A percentile compares a stretch with the other conserved stretches of the same genome.
Evolutionary conservation across 2,797 vertebrate species (phyloP).

Genomic region (Threskiornis aethiopicus): DNA sequence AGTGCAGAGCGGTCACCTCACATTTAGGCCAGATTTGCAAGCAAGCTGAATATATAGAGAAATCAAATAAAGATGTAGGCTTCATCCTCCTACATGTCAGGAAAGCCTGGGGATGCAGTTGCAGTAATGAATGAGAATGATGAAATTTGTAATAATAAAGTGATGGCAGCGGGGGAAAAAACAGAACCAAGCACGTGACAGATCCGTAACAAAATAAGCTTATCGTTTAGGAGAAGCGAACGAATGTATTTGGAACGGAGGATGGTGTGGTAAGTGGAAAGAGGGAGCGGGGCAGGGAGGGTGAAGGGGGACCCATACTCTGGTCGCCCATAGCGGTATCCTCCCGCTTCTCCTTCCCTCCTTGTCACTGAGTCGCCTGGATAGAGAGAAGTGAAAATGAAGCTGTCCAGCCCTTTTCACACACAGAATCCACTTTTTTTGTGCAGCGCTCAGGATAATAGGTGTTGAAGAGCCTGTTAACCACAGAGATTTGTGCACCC

Average conservation of each 20-base stretch:
- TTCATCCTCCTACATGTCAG: background rate
- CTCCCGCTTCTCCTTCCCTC: background rate
- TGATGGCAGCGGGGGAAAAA: background rate
- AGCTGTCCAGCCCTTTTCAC: background rate
- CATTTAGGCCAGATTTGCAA: background rate
- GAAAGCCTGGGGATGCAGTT: background rate
- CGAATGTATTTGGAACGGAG: background rate
- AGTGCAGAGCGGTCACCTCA: background rate
- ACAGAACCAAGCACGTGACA: background rate
- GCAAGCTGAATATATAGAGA: background rate
- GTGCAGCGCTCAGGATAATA: background rate
- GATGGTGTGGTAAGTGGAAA: background rate
- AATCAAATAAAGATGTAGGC: background rate
- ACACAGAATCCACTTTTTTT: rapidly evolving
- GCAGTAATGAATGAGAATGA: background rate
- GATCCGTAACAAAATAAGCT: background rate
- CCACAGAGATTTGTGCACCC: constrained; percentile 6
- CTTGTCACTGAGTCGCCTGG: background rate
- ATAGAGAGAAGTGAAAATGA: background rate
- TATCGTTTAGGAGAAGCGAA: background rate
- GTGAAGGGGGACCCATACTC: background rate
- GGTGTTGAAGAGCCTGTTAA: background rate
- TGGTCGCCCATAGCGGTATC: background rate
- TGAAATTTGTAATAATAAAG: background rate
- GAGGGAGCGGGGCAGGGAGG: background rate